phyloP scores from a whole-genome alignment of 2,888 invertebrate genomes.

The Diarsia mendica region DNA sequence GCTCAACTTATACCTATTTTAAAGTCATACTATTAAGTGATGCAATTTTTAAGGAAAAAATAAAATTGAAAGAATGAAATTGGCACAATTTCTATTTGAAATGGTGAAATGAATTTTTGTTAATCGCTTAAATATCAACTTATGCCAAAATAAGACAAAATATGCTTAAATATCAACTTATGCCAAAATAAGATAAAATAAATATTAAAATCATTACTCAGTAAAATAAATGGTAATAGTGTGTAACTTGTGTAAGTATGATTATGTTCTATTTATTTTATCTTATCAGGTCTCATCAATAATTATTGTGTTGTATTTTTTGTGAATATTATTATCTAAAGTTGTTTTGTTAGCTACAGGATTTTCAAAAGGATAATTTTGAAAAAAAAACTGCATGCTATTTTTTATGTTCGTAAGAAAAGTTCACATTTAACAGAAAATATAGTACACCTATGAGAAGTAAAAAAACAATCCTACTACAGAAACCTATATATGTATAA shows the following conservation, averaged over 20 bases:
- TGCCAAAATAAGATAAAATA: too few relatives aligned
- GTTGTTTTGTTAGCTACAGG: too few relatives aligned
- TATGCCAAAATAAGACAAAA: not conserved
- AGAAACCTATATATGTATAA: too few relatives aligned
- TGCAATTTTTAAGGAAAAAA: slow-evolving; percentile 1
- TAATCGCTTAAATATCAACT: not conserved
- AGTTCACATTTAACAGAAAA: too few relatives aligned
- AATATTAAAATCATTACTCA: not conserved
- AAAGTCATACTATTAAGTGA: not conserved
- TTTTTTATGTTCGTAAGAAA: too few relatives aligned
- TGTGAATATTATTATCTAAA: not conserved
- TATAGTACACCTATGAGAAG: too few relatives aligned
- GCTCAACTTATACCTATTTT: slow-evolving; percentile 20
- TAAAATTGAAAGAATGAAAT: not conserved
- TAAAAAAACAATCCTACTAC: too few relatives aligned
- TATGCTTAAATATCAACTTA: too few relatives aligned
- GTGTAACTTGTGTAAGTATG: not conserved
- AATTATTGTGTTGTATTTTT: not conserved
- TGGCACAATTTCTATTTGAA: not conserved
- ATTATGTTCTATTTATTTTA: not conserved
- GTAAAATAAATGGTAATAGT: too few relatives aligned
- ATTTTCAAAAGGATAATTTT: too few relatives aligned
- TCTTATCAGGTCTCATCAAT: not conserved
- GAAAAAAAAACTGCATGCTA: too few relatives aligned
- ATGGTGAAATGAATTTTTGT: not conserved